A percentile compares a stretch with the other conserved stretches of the same genome.
These are phyloP conservation scores for Euspilapteryx auroguttella DNA, from an alignment of 2,888 invertebrate genomes.

Conservation along the genomic window DNA sequence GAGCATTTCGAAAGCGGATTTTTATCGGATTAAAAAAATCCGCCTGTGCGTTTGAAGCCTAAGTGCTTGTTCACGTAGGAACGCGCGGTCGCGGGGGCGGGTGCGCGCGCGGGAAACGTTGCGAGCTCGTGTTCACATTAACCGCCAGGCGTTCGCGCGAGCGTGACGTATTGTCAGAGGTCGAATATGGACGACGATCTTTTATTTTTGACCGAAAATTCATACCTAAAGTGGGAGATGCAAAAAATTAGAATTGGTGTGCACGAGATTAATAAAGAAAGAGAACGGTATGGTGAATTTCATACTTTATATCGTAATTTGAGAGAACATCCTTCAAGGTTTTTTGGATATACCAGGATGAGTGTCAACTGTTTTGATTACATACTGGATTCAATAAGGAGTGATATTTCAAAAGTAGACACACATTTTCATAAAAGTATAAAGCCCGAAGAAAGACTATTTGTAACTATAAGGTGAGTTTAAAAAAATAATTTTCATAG, in stretches of 20 bases:
- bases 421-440: constrained; percentile 10
- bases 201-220: too few relatives aligned
- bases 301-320: constrained; percentile 12
- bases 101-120: constrained; percentile 1
- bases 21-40: too few relatives aligned
- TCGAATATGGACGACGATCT: too few relatives aligned
- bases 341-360: constrained; percentile 12
- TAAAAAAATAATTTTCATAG: constrained; percentile 6
- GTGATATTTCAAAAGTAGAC: constrained; percentile 10
- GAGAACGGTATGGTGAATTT: too few relatives aligned
- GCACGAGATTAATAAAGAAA: too few relatives aligned
- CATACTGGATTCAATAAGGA: constrained; percentile 12
- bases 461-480: constrained; percentile 9
- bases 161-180: too few relatives aligned
- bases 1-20: too few relatives aligned
- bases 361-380: constrained; percentile 10
- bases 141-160: constrained; percentile 11
- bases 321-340: constrained; percentile 11
- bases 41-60: too few relatives aligned
- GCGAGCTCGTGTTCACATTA: constrained; percentile 3
- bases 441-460: constrained; percentile 11
- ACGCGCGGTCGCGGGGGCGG: constrained; percentile 2
- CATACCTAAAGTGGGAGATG: too few relatives aligned
- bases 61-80: constrained; percentile 5
- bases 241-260: too few relatives aligned